Percentiles rank a stretch among this genome's conserved stretches.
Conservation (phyloP, 92 coral and sea anemone species). For the Porites rus region DNA sequence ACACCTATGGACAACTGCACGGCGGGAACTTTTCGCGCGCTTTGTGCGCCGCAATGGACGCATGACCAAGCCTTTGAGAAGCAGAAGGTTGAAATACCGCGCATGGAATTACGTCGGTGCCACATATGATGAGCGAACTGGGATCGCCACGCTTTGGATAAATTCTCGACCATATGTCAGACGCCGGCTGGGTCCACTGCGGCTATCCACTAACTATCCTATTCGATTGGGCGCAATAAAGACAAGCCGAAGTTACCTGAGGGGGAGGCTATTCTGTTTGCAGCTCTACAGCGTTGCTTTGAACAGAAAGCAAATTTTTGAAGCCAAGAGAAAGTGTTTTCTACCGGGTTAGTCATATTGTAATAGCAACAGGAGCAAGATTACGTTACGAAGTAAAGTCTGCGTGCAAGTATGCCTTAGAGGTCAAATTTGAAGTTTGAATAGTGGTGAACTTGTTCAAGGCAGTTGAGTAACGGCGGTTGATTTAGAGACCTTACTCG, state of each 20-base stretch:
- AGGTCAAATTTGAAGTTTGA: too few species aligned
- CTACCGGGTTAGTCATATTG: slow-evolving; percentile 45
- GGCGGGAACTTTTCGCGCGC: slow-evolving; percentile 62
- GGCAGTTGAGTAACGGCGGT: too few species aligned
- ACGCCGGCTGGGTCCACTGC: slow-evolving; percentile 57
- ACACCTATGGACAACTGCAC: slow-evolving; percentile 63
- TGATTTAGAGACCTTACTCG: too few species aligned
- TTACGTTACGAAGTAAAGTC: background rate
- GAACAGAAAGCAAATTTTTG: slow-evolving; percentile 45
- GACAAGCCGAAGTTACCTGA: slow-evolving; percentile 61
- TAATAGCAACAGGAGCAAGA: background rate
- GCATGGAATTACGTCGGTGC: slow-evolving; percentile 86
- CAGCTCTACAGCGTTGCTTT: slow-evolving; percentile 69
- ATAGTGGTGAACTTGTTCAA: too few species aligned
- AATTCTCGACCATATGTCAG: slow-evolving; percentile 58
- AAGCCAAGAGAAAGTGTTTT: slow-evolving; percentile 67
- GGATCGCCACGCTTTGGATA: slow-evolving; percentile 66
- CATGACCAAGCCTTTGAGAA: slow-evolving; percentile 39
- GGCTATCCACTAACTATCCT: slow-evolving; percentile 72
- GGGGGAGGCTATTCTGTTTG: slow-evolving; percentile 75
- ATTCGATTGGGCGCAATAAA: slow-evolving; percentile 70
- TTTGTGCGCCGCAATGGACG: slow-evolving; percentile 56
- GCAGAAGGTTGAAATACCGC: slow-evolving; percentile 41
- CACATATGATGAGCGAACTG: slow-evolving; percentile 67
- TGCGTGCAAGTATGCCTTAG: too few species aligned